Conservation (phyloP, 2,113 vertebrate genomes). For the Cardinalis cardinalis region DNA sequence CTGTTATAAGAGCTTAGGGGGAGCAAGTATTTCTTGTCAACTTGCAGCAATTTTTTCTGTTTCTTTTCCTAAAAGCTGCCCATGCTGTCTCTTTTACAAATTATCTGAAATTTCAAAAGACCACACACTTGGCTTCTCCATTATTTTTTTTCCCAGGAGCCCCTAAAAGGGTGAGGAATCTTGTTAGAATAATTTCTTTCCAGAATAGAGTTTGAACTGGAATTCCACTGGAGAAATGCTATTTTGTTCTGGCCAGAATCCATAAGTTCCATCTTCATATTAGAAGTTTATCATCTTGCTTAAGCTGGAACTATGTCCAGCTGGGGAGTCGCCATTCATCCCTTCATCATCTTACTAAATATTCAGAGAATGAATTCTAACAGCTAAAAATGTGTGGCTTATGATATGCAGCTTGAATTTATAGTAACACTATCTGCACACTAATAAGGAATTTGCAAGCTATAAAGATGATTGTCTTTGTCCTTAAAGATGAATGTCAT, state of each 20-base stretch:
- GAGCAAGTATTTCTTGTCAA: constrained; percentile 70
- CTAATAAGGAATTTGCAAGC: constrained; percentile 72
- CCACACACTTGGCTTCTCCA: constrained; percentile 69
- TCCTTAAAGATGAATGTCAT: constrained; percentile 61
- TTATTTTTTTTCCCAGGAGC: constrained; percentile 54
- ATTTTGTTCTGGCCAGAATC: constrained; percentile 68
- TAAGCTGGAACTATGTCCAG: constrained; percentile 63
- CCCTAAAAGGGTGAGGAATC: constrained; percentile 53
- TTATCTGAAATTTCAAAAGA: constrained; percentile 69
- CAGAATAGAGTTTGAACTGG: constrained; percentile 62
- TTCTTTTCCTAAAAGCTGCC: constrained; percentile 60
- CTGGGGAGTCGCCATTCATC: constrained; percentile 63
- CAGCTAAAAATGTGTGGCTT: constrained; percentile 58
- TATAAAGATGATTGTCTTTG: constrained; percentile 66
- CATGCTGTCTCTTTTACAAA: constrained; percentile 59
- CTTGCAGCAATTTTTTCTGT: constrained; percentile 52
- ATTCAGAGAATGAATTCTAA: constrained; percentile 71
- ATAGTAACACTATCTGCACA: constrained; percentile 60
- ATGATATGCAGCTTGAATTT: constrained; percentile 66
- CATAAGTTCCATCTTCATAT: constrained; percentile 77
- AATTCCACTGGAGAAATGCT: constrained; percentile 68
- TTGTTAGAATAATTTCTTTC: constrained; percentile 60
- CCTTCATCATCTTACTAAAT: constrained; percentile 60
- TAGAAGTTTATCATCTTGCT: constrained; percentile 71
- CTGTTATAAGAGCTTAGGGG: neutral